Evolutionary conservation across 2,113 vertebrate species (phyloP).

Genomic region (Nothocercus julius): DNA sequence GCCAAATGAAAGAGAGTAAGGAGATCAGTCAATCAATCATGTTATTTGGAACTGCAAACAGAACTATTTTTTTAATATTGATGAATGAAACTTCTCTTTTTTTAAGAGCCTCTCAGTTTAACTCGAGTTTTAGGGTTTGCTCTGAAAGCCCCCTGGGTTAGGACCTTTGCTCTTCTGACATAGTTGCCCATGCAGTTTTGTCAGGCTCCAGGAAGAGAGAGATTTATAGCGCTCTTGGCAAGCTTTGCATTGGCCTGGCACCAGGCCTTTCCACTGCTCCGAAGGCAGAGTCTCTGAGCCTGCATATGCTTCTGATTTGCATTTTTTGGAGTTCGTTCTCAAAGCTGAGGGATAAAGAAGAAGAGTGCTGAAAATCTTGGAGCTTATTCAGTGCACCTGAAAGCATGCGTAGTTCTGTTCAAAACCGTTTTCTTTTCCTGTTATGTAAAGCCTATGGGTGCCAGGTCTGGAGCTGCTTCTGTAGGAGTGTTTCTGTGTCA

Average conservation of each 20-base stretch:
- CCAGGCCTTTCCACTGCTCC: not conserved
- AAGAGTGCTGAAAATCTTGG: not conserved
- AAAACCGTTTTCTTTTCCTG: not conserved
- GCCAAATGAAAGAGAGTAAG: not conserved
- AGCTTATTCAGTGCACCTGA: not conserved
- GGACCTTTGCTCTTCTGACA: not conserved
- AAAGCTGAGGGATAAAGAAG: not conserved
- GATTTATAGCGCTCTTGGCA: not conserved
- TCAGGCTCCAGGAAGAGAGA: not conserved
- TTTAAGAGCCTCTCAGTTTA: not conserved
- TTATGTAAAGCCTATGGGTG: not conserved
- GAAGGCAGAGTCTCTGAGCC: not conserved
- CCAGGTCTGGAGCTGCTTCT: not conserved
- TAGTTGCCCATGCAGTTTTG: not conserved
- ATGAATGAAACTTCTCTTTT: not conserved
- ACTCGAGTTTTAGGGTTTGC: not conserved
- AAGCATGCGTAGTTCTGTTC: not conserved
- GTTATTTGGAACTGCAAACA: not conserved
- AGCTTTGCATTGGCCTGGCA: not conserved
- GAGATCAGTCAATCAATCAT: not conserved
- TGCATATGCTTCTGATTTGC: constrained; percentile 2
- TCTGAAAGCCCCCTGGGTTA: not conserved
- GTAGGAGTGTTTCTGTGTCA: not conserved
- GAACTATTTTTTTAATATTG: not conserved
- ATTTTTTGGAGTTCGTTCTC: constrained; percentile 42